These are phyloP conservation scores for Bilobella aurantiaca DNA, from an alignment of 1,140 invertebrate genomes.

Conservation along the genomic window DNA sequence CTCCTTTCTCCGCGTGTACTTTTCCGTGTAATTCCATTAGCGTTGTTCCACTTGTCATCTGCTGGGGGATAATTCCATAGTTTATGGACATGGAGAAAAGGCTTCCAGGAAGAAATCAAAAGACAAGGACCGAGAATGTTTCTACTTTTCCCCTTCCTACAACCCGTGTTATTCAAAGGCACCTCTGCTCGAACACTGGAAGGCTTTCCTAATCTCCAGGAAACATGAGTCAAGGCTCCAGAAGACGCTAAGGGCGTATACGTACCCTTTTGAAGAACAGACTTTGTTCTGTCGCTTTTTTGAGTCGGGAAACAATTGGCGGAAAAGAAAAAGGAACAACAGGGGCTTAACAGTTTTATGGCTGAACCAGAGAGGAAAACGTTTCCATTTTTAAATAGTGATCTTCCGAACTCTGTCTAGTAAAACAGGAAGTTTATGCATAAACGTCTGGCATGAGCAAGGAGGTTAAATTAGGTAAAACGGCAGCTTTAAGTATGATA, in stretches of 20 bases:
- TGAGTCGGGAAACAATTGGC: not conserved
- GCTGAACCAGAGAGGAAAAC: not conserved
- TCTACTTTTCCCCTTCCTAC: not conserved
- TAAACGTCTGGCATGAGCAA: no score
- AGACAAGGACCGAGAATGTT: not conserved
- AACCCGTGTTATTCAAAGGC: no score
- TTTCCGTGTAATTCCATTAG: conserved; percentile 4
- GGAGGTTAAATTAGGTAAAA: no score
- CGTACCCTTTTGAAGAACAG: no score
- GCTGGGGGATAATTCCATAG: not conserved
- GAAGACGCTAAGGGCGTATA: not conserved
- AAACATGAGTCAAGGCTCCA: not conserved
- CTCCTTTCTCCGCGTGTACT: not conserved
- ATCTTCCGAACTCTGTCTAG: no score
- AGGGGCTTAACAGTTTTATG: not conserved
- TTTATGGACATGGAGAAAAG: conserved; percentile 1
- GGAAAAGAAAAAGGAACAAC: not conserved
- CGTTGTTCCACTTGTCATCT: conserved; percentile 2
- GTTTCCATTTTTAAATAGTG: no score
- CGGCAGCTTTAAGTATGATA: no score
- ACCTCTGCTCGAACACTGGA: no score
- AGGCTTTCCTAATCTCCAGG: not conserved
- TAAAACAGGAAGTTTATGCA: no score
- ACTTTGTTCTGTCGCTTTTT: no score
- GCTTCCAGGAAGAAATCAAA: not conserved